These are phyloP conservation scores for Tribolium castaneum DNA, from an alignment of 1,140 invertebrate species.

Conservation along the genomic window DNA sequence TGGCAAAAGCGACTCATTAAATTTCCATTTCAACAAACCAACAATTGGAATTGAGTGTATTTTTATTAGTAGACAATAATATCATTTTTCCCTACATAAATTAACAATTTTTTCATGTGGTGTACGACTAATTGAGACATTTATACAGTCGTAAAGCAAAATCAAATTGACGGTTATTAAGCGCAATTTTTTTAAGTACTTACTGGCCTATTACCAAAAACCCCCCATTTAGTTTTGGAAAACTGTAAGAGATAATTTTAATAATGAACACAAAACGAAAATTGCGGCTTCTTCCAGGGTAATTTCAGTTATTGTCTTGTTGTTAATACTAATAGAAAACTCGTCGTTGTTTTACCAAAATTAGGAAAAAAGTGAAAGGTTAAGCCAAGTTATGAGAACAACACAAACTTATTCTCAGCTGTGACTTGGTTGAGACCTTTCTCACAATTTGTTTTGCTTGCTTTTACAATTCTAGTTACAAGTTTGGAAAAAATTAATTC, in stretches of 20 bases:
- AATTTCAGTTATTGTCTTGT: conserved; percentile 1
- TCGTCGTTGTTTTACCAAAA: not conserved
- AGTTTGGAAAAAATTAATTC: not conserved
- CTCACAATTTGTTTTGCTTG: not conserved
- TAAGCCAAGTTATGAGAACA: too few relatives aligned
- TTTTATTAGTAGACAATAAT: conserved; percentile 13
- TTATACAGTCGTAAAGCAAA: not conserved
- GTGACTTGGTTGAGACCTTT: not conserved
- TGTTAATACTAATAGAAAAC: too few relatives aligned
- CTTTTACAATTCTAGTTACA: not conserved
- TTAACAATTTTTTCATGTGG: not conserved
- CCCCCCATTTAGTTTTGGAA: not conserved
- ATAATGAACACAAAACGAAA: conserved; percentile 9
- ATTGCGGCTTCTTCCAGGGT: not conserved
- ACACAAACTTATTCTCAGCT: not conserved
- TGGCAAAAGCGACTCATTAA: not conserved
- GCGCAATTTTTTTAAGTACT: not conserved
- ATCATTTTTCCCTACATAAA: not conserved
- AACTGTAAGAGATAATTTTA: conserved; percentile 6
- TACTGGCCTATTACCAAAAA: not conserved
- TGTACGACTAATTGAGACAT: not conserved
- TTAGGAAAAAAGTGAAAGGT: too few relatives aligned
- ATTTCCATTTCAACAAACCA: conserved; percentile 25
- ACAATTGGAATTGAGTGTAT: not conserved
- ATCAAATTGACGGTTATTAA: conserved; percentile 3